Percentiles rank a stretch among this genome's conserved stretches.
Evolutionary conservation across 2,113 vertebrate species (phyloP).

Genomic region (Eira barbara): DNA sequence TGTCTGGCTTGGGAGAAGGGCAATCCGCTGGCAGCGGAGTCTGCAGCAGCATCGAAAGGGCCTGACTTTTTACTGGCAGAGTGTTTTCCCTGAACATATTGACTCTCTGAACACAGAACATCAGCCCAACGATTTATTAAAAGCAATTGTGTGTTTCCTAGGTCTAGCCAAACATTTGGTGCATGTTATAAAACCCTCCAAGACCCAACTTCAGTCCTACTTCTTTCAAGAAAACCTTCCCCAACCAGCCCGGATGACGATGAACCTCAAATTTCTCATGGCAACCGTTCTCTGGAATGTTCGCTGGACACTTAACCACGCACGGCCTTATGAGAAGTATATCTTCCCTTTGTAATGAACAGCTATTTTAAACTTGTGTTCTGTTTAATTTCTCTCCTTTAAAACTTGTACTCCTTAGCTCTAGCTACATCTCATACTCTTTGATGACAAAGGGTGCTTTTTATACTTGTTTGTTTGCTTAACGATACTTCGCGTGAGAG

Average conservation of each 20-base stretch:
- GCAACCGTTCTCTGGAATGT: not conserved
- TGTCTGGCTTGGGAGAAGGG: slow-evolving; percentile 14
- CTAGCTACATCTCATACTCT: not conserved
- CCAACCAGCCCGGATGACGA: not conserved
- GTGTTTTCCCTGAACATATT: slow-evolving; percentile 39
- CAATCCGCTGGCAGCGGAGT: not conserved
- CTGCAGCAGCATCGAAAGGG: not conserved
- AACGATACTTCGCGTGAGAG: not conserved
- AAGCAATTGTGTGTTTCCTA: slow-evolving; percentile 73
- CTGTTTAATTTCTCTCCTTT: slow-evolving; percentile 3
- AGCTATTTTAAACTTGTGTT: not conserved
- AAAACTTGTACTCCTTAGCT: not conserved
- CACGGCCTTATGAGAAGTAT: not conserved
- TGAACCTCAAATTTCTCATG: not conserved
- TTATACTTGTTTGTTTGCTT: not conserved
- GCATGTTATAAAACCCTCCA: slow-evolving; percentile 60
- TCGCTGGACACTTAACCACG: not conserved
- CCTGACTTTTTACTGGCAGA: slow-evolving; percentile 45
- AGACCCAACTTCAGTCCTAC: not conserved
- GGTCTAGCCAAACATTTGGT: slow-evolving; percentile 74
- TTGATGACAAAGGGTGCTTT: not conserved
- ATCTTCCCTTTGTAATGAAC: not conserved
- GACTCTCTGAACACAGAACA: slow-evolving; percentile 54
- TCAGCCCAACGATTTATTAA: slow-evolving; percentile 70
- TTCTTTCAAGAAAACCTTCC: slow-evolving; percentile 8